phyloP scores from a whole-genome alignment of 2,888 invertebrate species.

The Aquatica leii region DNA sequence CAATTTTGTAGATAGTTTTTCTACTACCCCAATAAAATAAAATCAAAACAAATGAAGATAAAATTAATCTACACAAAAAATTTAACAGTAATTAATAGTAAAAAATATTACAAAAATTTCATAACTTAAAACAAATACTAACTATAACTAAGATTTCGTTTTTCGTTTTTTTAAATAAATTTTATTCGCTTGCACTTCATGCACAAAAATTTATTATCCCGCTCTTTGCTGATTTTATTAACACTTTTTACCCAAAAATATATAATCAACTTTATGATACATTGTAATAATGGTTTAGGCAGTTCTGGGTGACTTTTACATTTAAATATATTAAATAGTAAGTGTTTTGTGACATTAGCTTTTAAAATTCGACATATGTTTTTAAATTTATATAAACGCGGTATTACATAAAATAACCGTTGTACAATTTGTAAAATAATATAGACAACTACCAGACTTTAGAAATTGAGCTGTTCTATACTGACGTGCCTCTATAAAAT shows the following conservation, averaged over 20 bases:
- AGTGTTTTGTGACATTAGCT: not conserved
- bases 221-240: not conserved
- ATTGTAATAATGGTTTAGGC: not conserved
- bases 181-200: too few relatives aligned
- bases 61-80: too few relatives aligned
- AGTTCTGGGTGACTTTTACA: constrained; percentile 1
- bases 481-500: too few relatives aligned
- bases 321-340: constrained; percentile 4
- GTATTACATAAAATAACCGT: constrained; percentile 4
- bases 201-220: not conserved
- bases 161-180: too few relatives aligned
- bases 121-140: too few relatives aligned
- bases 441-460: constrained; percentile 5
- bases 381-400: not conserved
- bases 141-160: too few relatives aligned
- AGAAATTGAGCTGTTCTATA: not conserved
- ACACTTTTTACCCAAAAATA: constrained; percentile 1
- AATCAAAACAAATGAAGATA: too few relatives aligned
- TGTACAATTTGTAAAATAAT: constrained; percentile 1
- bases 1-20: too few relatives aligned
- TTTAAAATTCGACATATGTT: not conserved
- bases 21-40: too few relatives aligned
- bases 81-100: too few relatives aligned
- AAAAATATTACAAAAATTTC: too few relatives aligned
- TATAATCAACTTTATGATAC: not conserved